A percentile compares a stretch with the other conserved stretches of the same genome.
phyloP scores from a whole-genome alignment of 2,113 vertebrate genomes.

The Chiloscyllium plagiosum region DNA sequence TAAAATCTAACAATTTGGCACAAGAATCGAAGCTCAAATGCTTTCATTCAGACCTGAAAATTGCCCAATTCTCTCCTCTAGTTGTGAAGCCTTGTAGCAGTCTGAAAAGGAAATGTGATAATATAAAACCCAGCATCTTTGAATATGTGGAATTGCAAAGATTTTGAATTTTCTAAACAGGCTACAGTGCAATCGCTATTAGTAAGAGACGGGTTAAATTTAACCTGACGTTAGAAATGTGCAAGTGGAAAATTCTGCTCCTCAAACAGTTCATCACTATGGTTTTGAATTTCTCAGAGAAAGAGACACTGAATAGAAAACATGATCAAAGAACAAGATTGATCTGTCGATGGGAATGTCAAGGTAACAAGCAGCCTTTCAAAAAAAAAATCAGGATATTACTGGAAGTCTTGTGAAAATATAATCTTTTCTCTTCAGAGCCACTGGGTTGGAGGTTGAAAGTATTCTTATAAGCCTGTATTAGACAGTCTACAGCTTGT shows the following conservation, averaged over 20 bases:
- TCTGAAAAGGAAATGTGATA: neutral
- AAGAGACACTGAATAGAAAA: neutral
- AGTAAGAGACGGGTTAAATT: neutral
- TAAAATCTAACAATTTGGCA: neutral
- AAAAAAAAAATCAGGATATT: neutral
- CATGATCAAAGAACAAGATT: constrained; percentile 2
- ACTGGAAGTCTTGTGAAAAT: neutral
- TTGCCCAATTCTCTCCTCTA: neutral
- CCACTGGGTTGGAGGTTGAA: neutral
- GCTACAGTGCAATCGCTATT: neutral
- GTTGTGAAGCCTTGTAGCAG: neutral
- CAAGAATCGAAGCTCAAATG: neutral
- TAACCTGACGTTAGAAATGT: neutral
- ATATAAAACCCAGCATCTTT: neutral
- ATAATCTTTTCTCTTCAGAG: neutral
- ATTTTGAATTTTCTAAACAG: neutral
- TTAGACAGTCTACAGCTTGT: neutral
- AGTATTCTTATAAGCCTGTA: neutral
- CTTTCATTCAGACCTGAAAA: neutral
- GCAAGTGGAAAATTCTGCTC: neutral
- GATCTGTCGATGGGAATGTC: neutral
- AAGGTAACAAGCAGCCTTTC: neutral
- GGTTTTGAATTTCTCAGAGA: neutral
- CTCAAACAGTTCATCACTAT: neutral
- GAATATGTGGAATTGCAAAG: neutral